Conservation (phyloP, 2,797 vertebrate genomes). For the Scyliorhinus canicula region DNA sequence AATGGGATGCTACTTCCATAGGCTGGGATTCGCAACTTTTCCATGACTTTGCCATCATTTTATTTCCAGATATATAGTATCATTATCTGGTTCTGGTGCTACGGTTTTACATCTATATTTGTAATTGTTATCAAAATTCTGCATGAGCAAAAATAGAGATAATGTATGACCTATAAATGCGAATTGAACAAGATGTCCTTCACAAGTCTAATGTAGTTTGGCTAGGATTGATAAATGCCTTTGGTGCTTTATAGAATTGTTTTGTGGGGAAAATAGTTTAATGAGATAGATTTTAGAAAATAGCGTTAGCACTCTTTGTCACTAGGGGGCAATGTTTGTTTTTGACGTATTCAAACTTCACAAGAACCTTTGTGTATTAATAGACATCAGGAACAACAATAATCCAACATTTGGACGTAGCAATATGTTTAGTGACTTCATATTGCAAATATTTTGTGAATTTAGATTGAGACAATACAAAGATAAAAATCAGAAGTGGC, state of each 20-base stretch:
- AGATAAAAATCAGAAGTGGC: neutral
- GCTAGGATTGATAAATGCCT: neutral
- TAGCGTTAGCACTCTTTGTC: neutral
- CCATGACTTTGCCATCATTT: constrained; percentile 5
- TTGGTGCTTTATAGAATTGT: neutral
- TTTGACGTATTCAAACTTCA: neutral
- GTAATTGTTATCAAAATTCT: constrained; percentile 23
- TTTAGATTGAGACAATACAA: neutral
- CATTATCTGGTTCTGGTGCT: neutral
- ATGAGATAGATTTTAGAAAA: neutral
- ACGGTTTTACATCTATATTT: neutral
- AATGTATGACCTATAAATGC: neutral
- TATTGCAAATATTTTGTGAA: neutral
- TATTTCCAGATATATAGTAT: constrained; percentile 18
- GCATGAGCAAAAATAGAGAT: neutral
- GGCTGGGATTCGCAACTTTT: neutral
- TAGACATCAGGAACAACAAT: neutral
- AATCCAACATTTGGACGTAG: neutral
- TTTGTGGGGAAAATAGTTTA: neutral
- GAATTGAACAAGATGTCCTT: constrained; percentile 42
- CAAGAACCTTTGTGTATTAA: neutral
- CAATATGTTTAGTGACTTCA: neutral
- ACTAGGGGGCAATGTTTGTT: constrained; percentile 28
- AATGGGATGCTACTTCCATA: constrained; percentile 8
- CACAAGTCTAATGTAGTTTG: neutral